These are phyloP conservation scores for Prunella fulvescens DNA, from an alignment of 2,113 vertebrate species.

Conservation along the genomic window DNA sequence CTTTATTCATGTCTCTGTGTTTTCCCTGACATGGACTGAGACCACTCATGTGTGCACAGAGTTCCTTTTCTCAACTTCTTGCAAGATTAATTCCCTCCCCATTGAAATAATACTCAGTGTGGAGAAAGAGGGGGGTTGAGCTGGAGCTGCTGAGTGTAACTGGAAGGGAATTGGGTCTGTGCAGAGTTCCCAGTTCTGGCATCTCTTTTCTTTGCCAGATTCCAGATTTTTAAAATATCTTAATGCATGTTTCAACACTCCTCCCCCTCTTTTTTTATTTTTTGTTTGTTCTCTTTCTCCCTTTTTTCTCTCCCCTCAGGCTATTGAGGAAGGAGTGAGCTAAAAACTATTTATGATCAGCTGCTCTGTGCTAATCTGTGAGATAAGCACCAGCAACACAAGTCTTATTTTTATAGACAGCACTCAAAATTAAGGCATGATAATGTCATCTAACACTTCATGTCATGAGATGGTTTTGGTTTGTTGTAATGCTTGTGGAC, in stretches of 20 bases:
- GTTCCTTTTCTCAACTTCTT: not conserved
- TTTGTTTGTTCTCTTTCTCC: not conserved
- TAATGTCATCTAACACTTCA: not conserved
- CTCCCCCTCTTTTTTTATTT: fast-evolving
- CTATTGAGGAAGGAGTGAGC: not conserved
- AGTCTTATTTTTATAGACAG: not conserved
- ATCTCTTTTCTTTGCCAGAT: not conserved
- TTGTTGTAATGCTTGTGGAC: not conserved
- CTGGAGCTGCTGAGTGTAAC: not conserved
- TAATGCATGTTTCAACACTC: not conserved
- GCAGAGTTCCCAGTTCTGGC: not conserved
- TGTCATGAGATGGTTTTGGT: not conserved
- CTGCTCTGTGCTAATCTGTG: not conserved
- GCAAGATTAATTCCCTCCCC: not conserved
- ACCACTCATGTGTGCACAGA: not conserved
- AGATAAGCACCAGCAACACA: not conserved
- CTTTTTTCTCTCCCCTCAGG: not conserved
- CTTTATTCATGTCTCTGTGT: not conserved
- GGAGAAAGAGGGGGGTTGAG: not conserved
- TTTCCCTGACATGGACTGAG: not conserved
- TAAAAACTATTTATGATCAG: not conserved
- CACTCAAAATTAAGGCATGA: not conserved
- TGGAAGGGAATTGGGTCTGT: not conserved
- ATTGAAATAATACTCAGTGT: not conserved
- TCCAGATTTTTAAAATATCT: not conserved